Percentiles rank a stretch among this genome's conserved stretches.
phyloP scores from a whole-genome alignment of 1,140 invertebrate genomes.

The Oreohelix idahoensis region DNA sequence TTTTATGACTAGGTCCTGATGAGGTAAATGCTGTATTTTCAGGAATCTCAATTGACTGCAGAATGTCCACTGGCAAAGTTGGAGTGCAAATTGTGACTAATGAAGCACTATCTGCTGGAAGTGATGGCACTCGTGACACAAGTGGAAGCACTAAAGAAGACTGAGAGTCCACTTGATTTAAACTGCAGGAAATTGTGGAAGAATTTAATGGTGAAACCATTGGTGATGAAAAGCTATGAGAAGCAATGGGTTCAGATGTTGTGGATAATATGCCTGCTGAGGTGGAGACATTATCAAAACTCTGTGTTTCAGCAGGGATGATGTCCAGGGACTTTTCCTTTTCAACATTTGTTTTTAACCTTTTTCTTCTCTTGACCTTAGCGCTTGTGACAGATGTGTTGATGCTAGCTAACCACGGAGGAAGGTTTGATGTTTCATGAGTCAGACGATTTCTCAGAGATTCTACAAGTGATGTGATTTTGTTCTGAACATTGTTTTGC shows the following conservation, averaged over 20 bases:
- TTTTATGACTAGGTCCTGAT: background rate
- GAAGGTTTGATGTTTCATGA: conserved; percentile 18
- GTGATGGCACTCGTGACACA: background rate
- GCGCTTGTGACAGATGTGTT: background rate
- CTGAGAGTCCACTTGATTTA: background rate
- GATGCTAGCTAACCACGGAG: background rate
- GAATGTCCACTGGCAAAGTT: background rate
- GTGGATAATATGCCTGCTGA: background rate
- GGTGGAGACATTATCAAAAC: background rate
- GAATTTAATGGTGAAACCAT: background rate
- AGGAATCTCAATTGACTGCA: background rate
- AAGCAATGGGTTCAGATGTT: background rate
- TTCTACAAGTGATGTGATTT: conserved; percentile 30
- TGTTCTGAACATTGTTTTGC: background rate
- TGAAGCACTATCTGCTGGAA: background rate
- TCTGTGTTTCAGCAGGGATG: background rate
- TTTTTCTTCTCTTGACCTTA: background rate
- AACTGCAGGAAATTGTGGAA: background rate
- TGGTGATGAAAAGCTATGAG: background rate
- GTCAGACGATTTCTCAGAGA: conserved; percentile 31
- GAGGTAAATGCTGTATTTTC: background rate
- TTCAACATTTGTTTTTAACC: background rate
- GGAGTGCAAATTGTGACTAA: background rate
- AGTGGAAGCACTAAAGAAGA: background rate
- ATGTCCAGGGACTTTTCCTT: background rate